Percentiles rank a stretch among this genome's conserved stretches.
Conservation (phyloP, 2,113 vertebrate genomes). For the Notechis scutatus region DNA sequence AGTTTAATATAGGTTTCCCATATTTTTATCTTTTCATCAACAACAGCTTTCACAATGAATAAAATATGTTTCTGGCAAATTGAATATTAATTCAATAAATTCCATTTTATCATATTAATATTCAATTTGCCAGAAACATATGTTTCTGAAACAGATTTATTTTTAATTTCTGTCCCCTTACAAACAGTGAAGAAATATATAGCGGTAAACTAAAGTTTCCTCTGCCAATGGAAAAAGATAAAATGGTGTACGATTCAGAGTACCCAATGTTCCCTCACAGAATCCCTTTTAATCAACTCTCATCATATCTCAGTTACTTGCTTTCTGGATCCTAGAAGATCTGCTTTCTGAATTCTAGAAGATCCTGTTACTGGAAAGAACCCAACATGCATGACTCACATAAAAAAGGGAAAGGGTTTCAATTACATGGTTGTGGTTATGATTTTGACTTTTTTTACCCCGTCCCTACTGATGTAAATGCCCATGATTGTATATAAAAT, state of each 20-base stretch:
- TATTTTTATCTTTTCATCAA: slow-evolving; percentile 13
- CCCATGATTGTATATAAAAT: background rate
- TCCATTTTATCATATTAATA: background rate
- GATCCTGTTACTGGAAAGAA: background rate
- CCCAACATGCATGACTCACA: background rate
- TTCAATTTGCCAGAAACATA: background rate
- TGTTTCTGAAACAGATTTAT: background rate
- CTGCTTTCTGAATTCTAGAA: background rate
- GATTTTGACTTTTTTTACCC: background rate
- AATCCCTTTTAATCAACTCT: background rate
- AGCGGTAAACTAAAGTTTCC: background rate
- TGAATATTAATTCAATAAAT: slow-evolving; percentile 18
- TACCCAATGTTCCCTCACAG: background rate
- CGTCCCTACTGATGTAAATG: background rate
- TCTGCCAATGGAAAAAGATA: background rate
- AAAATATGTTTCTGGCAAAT: background rate
- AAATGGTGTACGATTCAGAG: background rate
- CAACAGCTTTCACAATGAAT: background rate
- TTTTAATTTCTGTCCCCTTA: background rate
- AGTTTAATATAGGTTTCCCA: background rate
- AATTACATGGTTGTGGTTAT: background rate
- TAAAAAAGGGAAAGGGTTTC: background rate
- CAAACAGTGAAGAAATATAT: background rate
- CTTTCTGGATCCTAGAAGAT: background rate
- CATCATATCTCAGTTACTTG: background rate